Evolutionary conservation across 2,888 invertebrate species (phyloP), one percentile per base, ranked within the genome.

Genomic region (Diachrysia chrysitis): DNA sequence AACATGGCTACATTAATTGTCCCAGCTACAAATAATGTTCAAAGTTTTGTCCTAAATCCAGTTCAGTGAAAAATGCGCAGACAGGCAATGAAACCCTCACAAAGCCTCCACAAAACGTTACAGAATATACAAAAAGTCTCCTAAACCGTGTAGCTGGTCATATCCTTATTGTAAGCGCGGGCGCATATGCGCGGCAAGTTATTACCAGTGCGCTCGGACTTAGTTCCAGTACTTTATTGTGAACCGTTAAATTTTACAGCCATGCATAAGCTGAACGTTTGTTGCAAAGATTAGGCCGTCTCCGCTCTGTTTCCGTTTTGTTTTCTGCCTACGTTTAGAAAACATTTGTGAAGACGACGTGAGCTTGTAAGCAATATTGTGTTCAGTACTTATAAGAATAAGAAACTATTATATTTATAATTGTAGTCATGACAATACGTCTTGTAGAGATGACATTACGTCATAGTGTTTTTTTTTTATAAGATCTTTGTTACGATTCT

Each of bases 201-300:
- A 89, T 86, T 76, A 78, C 80, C 82, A 81, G 80, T 87, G 83
- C 83, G 83, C 84, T 75, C 72, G 86, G 92, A 90, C 93, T 94
- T 91, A 92, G 91, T 87, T 90, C 77, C 88, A 85, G 83, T 89
- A 91, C 89, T 95, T 94, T 94, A 94, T 91, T 92, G 93, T 90
- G 85, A 87, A 87, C 90, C 92, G 91, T 94, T 93, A 94, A 93
- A 95, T 94, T 94, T 94, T 93, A 94, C 92, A 89, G 86, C 87
- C 85, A 76, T 87, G 91, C 91, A 93, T 93, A 91, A 92, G 90
- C 92, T 87, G 85, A 82, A 84, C 83, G 78, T 60, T 82, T 79
- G 58, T 35, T 46, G 78, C 74, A 82, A 63, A 81, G 83, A 83
- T 16, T 62, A 48, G 7, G 9, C 10, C 19, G 19, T 25, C 19